These are phyloP conservation scores for Leptura quadrifasciata DNA, from an alignment of 2,888 invertebrate species.

Conservation along the genomic window DNA sequence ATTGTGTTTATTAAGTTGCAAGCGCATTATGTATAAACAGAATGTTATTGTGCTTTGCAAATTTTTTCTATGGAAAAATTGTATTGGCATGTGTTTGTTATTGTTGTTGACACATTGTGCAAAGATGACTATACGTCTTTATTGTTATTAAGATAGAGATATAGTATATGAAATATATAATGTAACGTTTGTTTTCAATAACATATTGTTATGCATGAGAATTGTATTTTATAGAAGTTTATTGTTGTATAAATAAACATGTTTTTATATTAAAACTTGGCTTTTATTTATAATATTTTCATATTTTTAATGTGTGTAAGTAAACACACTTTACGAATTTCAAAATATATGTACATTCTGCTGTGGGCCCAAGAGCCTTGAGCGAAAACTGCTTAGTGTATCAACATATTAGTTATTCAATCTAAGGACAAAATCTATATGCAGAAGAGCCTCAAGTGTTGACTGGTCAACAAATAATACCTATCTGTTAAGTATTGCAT, in stretches of 20 bases:
- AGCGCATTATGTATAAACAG: not conserved
- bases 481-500: too few relatives aligned
- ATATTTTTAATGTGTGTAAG: too few relatives aligned
- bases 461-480: too few relatives aligned
- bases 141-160: constrained; percentile 1
- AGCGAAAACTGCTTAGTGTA: too few relatives aligned
- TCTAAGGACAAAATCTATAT: too few relatives aligned
- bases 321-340: not conserved
- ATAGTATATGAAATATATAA: not conserved
- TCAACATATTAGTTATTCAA: too few relatives aligned
- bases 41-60: not conserved
- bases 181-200: not conserved
- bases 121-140: not conserved
- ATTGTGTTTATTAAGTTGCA: not conserved
- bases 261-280: not conserved
- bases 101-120: not conserved
- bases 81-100: not conserved
- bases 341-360: too few relatives aligned
- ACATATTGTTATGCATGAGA: not conserved
- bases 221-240: not conserved
- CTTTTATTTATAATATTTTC: not conserved
- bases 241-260: not conserved
- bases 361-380: too few relatives aligned
- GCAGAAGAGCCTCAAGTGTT: too few relatives aligned
- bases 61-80: not conserved